Percentiles rank a stretch among this genome's conserved stretches.
Evolutionary conservation across 2,113 vertebrate genomes (phyloP).

Genomic region (Lamprotornis superbus): DNA sequence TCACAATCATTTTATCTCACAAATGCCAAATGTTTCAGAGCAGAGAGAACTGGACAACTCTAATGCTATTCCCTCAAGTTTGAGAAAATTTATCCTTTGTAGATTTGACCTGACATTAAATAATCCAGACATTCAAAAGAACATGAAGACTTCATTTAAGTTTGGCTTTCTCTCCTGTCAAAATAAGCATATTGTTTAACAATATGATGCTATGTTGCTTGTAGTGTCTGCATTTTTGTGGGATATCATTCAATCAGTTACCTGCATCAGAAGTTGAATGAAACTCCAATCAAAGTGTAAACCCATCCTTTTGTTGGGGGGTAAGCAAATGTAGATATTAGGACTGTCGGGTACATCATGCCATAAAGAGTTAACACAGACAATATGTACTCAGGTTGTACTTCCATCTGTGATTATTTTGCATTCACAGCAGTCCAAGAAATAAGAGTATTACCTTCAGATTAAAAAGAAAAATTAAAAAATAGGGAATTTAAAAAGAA

Average conservation of each 20-base stretch:
- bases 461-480: background rate
- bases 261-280: background rate
- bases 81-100: background rate
- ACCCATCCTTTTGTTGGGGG: background rate
- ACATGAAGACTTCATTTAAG: background rate
- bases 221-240: background rate
- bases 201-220: background rate
- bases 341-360: background rate
- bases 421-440: background rate
- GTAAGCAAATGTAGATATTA: background rate
- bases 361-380: background rate
- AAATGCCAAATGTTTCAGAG: conserved; percentile 7
- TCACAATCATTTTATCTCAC: conserved; percentile 20
- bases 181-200: background rate
- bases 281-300: background rate
- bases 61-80: background rate
- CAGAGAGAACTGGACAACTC: background rate
- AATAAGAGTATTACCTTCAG: background rate
- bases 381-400: background rate
- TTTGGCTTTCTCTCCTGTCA: background rate
- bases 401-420: background rate
- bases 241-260: background rate
- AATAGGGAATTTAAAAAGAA: background rate
- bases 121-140: background rate
- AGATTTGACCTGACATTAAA: background rate